Base-by-base conservation (phyloP, 2,797 vertebrate species). In the Acanthis flammea region DNA sequence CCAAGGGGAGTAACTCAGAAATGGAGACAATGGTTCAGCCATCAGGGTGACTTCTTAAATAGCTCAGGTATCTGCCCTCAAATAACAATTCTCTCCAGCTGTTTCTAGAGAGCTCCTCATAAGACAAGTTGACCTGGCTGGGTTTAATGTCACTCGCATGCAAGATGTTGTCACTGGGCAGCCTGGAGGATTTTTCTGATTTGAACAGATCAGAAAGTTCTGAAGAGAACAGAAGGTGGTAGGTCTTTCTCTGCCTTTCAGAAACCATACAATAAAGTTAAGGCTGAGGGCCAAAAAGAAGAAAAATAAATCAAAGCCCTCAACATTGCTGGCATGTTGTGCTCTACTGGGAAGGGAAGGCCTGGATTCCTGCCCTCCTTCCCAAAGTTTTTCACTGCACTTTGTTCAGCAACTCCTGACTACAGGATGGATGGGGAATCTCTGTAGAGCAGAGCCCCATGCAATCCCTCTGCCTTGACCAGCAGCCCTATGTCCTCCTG, bases 141-240 rank as follows among this genome's bases (percentile, higher is more conserved):
- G 65, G 44, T 76, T 95, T 74, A 92, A 94, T 24, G 23, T 88
- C 74, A 91, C 61, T 41, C 1, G 0, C 48, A 42, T 16, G 48
- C 41, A 79, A 77, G 88, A 90, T 50, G 60, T n/a, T 77, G 71
- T 60, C 73, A 86, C 62, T 48, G 80, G 87, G 92, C 63, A 95
- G 76, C 70, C 73, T 63, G 57, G 19, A 76, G 2, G 3, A 62
- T 91, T 94, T 68, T 96, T 96, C 78, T 86, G 60, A 94, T 87
- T 78, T 89, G 68, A 94, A 86, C 86, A 89, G 80, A 95, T 95
- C 50, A 90, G 76, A 95, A 73, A 44, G 42, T 68, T 76, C 65
- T 67, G 70, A 83, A 86, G 66, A 91, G 82, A 97, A 96, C 63
- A 88, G 57, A 65, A 89, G 80, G 82, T 37, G 31, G 60, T 42